A percentile compares a stretch with the other conserved stretches of the same genome.
phyloP scores from a whole-genome alignment of 2,888 invertebrate genomes.

The Parthenolecanium corni region DNA sequence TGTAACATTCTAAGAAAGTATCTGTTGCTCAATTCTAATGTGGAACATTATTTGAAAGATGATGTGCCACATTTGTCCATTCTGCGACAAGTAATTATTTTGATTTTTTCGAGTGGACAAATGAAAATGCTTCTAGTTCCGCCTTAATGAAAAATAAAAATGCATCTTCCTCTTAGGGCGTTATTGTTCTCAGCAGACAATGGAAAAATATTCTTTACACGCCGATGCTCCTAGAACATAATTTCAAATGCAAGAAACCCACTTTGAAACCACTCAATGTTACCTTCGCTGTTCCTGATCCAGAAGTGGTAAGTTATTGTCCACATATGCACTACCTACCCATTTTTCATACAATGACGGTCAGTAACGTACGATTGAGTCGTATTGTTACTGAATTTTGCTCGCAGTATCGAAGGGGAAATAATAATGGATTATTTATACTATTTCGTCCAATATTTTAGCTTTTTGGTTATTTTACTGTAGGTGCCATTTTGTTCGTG shows the following conservation, averaged over 20 bases:
- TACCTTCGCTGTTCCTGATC: conserved; percentile 73
- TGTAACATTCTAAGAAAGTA: conserved; percentile 79
- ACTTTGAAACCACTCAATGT: conserved; percentile 63
- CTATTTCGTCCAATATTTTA: too few species aligned
- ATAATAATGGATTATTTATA: too few species aligned
- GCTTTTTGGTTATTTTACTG: conserved; percentile 3
- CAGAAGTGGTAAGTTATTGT: conserved; percentile 54
- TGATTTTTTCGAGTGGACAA: not conserved
- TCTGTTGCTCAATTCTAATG: conserved; percentile 61
- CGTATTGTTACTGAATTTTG: too few species aligned
- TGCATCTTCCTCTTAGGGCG: conserved; percentile 49
- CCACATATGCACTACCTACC: too few species aligned
- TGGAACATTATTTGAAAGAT: conserved; percentile 73
- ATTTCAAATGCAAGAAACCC: conserved; percentile 70
- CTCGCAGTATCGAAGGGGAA: too few species aligned
- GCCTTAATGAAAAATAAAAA: too few species aligned
- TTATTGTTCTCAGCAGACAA: conserved; percentile 89
- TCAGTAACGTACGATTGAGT: too few species aligned
- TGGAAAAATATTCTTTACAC: conserved; percentile 96
- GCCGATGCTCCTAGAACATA: conserved; percentile 76
- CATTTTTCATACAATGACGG: too few species aligned
- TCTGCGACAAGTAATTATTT: conserved; percentile 59
- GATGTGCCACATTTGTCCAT: conserved; percentile 80
- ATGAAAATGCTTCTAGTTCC: too few species aligned
- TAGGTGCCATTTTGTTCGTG: conserved; percentile 18